These are phyloP conservation scores for Fistularia commersonii DNA, from an alignment of 2,797 vertebrate species.

Conservation along the genomic window DNA sequence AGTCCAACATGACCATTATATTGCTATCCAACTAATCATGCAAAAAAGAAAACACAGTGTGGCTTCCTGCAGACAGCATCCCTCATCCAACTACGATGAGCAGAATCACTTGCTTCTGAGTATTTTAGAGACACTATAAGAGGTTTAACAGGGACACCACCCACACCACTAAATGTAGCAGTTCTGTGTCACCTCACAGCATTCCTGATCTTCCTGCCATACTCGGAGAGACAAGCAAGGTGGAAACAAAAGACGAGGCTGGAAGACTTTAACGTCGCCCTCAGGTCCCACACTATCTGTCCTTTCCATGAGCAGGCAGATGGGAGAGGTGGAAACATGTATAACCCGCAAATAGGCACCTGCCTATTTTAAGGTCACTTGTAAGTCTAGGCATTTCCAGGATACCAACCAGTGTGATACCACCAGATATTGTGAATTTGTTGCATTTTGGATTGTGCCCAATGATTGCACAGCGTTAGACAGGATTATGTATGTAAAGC, in stretches of 20 bases:
- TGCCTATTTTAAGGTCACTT: conserved; percentile 76
- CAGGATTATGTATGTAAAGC: conserved; percentile 55
- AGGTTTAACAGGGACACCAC: conserved; percentile 66
- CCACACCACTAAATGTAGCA: conserved; percentile 67
- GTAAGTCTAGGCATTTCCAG: conserved; percentile 61
- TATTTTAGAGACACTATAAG: conserved; percentile 58
- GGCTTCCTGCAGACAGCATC: background rate
- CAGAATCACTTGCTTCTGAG: conserved; percentile 49
- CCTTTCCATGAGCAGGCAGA: conserved; percentile 79
- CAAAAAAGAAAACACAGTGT: too few relatives aligned
- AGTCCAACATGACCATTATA: too few relatives aligned
- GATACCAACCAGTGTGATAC: conserved; percentile 55
- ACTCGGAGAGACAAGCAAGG: conserved; percentile 58
- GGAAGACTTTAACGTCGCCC: conserved; percentile 72
- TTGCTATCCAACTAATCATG: too few relatives aligned
- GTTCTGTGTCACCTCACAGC: conserved; percentile 67
- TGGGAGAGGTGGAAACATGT: conserved; percentile 73
- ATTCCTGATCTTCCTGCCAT: conserved; percentile 61
- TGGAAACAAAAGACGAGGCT: conserved; percentile 65
- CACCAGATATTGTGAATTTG: conserved; percentile 56
- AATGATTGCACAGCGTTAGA: conserved; percentile 58
- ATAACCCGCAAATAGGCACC: conserved; percentile 66
- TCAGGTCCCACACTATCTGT: conserved; percentile 75
- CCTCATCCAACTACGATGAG: conserved; percentile 38
- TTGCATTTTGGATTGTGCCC: conserved; percentile 49